Percentiles rank a stretch among this genome's conserved stretches.
Conservation (phyloP, 2,113 vertebrate species). For the Indicator maculatus region DNA sequence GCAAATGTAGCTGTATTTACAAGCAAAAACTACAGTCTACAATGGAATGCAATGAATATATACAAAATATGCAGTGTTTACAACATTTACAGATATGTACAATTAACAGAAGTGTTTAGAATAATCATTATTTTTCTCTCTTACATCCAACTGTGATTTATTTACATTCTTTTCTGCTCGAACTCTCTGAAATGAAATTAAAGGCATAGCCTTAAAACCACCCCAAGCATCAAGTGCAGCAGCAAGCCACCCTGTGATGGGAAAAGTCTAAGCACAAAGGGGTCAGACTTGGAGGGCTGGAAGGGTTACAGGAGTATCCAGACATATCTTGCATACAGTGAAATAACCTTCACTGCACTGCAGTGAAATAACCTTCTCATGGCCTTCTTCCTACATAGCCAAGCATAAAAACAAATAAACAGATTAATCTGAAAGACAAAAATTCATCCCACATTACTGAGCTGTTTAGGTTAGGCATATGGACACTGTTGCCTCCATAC, state of each 20-base stretch:
- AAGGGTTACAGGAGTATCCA: not conserved
- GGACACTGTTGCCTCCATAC: not conserved
- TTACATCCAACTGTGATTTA: too few relatives aligned
- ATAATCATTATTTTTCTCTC: too few relatives aligned
- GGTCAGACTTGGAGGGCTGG: not conserved
- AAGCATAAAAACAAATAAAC: not conserved
- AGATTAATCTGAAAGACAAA: not conserved
- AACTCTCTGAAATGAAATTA: too few relatives aligned
- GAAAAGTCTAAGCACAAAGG: not conserved
- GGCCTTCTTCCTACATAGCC: not conserved
- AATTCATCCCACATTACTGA: not conserved
- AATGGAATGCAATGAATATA: too few relatives aligned
- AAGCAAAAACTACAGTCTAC: too few relatives aligned
- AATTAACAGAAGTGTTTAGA: too few relatives aligned
- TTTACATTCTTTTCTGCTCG: too few relatives aligned
- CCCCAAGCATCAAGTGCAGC: not conserved
- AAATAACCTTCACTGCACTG: not conserved
- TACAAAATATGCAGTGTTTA: too few relatives aligned
- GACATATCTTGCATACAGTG: not conserved
- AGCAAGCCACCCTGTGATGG: not conserved
- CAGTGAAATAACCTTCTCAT: not conserved
- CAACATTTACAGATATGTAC: too few relatives aligned
- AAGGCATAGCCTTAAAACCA: too few relatives aligned
- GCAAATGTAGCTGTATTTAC: too few relatives aligned
- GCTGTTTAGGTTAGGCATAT: not conserved